Percentiles rank a stretch among this genome's conserved stretches.
Conservation (phyloP, 2,888 invertebrate genomes). For the Pseudeuparius sepicola region DNA sequence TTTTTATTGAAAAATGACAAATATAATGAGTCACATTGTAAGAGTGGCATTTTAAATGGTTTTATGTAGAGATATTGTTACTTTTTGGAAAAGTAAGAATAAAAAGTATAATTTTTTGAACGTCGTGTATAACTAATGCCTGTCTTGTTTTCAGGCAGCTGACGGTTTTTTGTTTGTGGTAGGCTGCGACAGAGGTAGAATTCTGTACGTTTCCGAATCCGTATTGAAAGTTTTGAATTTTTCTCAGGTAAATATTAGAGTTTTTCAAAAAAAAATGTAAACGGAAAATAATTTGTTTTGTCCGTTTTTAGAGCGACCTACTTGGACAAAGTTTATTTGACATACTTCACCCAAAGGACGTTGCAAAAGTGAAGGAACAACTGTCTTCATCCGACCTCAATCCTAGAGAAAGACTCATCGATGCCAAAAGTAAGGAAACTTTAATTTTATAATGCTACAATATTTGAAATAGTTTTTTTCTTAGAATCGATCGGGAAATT, state of each 20-base stretch:
- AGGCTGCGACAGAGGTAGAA: constrained; percentile 83
- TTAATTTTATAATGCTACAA: too few relatives aligned
- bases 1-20: too few relatives aligned
- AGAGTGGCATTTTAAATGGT: too few relatives aligned
- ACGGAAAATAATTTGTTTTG: too few relatives aligned
- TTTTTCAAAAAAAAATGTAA: too few relatives aligned
- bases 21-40: too few relatives aligned
- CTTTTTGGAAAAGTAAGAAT: too few relatives aligned
- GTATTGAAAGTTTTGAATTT: constrained; percentile 74
- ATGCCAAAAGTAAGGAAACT: constrained; percentile 79
- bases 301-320: constrained; percentile 66
- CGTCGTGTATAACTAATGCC: too few relatives aligned
- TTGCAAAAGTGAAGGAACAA: constrained; percentile 91
- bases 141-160: constrained; percentile 66
- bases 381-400: constrained; percentile 81
- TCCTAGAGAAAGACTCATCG: constrained; percentile 80
- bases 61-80: too few relatives aligned
- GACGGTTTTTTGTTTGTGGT: constrained; percentile 89
- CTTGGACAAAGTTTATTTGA: constrained; percentile 91
- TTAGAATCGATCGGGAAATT: too few relatives aligned
- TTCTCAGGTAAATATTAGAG: constrained; percentile 52
- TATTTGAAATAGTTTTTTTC: too few relatives aligned
- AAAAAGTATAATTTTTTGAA: too few relatives aligned
- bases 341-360: constrained; percentile 88
- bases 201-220: constrained; percentile 83